Evolutionary conservation across 2,113 vertebrate species (phyloP).

Genomic region (Uria lomvia): DNA sequence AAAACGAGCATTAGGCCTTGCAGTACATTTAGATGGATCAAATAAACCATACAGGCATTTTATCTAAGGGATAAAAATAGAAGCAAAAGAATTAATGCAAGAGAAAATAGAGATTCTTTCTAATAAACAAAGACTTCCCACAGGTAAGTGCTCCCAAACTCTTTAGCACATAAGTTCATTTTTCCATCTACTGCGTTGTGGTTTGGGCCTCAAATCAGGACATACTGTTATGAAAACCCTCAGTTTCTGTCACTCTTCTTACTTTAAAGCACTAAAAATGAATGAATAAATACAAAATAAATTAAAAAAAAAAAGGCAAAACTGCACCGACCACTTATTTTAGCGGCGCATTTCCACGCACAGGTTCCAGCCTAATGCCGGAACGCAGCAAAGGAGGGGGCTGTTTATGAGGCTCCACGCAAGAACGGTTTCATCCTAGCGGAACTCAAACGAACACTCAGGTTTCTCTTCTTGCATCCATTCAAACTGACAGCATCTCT

Average conservation of each 20-base stretch:
- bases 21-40: background rate
- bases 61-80: background rate
- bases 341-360: background rate
- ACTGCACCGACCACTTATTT: background rate
- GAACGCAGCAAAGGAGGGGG: background rate
- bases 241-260: background rate
- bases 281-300: background rate
- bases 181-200: background rate
- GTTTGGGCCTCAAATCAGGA: background rate
- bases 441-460: background rate
- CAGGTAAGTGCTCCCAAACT: background rate
- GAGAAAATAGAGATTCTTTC: background rate
- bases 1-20: background rate
- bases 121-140: background rate
- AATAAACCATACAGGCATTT: background rate
- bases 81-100: background rate
- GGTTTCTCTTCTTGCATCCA: background rate
- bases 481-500: conserved; percentile 8
- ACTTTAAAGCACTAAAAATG: background rate
- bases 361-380: background rate
- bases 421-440: background rate
- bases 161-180: background rate
- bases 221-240: background rate
- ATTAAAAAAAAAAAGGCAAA: background rate
- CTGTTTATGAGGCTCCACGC: background rate